Base-by-base conservation (phyloP, 2,888 invertebrate genomes). In the Drosophila testacea region DNA sequence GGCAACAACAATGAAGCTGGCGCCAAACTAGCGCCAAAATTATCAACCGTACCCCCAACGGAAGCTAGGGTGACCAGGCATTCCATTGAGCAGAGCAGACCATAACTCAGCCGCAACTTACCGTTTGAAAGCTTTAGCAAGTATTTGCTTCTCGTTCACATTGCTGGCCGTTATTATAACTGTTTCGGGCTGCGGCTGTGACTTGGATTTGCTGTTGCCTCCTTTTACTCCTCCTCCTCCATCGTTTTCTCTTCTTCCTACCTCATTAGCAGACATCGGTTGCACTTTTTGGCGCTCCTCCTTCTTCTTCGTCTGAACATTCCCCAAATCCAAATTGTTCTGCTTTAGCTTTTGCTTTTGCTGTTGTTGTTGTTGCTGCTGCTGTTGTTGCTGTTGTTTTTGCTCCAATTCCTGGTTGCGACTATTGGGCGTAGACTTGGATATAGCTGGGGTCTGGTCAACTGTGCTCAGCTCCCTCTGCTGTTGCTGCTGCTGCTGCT, bases 111-210 rank as follows among this genome's bases (percentile, higher is more conserved):
- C 64, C 75, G 59, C 55, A 83, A 89, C 91, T 91, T 93, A 94
- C 92, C 94, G 94, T 84, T 93, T 93, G 82, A 92, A 92, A 78
- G 93, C 94, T 70, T 93, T 93, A 66, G 93, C 93, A 50, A 93
- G 86, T 71, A 93, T 90, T 78, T 92, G 90, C 69, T 92, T 91
- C 78, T 93, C 93, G 76, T 92, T 92, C 59, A 90, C 93, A 70
- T 92, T 93, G 87, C 94, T 94, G 54, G 93, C 89, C 73, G 92
- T 91, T 84, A 92, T 83, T 93, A 92, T 94, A 92, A 91, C 93
- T 92, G 91, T 94, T 93, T 91, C 93, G 93, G 91, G 93, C 93
- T 91, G 84, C 27, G 55, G 69, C 47, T 92, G 91, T 52, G 61
- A 44, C 76, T 63, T 63, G 57, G 75, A 66, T 67, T 83, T 80